Percentiles rank a stretch among this genome's conserved stretches.
phyloP scores from a whole-genome alignment of 2,888 invertebrate species.

The Trachelus troglodyta region DNA sequence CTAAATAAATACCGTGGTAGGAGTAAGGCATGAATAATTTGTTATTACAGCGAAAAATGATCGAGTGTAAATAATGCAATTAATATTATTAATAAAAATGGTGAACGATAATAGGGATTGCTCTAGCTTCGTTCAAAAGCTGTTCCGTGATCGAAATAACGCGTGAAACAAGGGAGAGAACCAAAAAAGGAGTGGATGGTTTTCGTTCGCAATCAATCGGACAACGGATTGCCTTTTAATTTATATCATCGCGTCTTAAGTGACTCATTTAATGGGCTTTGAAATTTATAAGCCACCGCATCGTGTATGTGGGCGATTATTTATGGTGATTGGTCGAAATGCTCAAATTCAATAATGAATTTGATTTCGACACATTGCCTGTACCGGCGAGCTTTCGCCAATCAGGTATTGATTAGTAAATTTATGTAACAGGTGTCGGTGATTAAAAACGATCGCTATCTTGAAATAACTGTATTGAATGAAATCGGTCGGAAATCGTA shows the following conservation, averaged over 20 bases:
- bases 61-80: neutral
- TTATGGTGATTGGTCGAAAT: constrained; percentile 39
- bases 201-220: constrained; percentile 34
- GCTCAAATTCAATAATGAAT: constrained; percentile 36
- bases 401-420: neutral
- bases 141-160: neutral
- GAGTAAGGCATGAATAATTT: neutral
- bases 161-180: neutral
- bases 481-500: neutral
- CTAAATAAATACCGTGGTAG: neutral
- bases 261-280: constrained; percentile 38
- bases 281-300: constrained; percentile 32
- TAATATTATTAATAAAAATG: neutral
- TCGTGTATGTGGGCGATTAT: constrained; percentile 45
- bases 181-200: constrained; percentile 16
- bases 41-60: neutral
- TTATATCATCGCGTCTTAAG: constrained; percentile 48
- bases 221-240: constrained; percentile 34
- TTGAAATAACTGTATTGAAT: neutral
- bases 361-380: constrained; percentile 32
- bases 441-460: neutral
- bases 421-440: neutral
- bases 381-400: neutral
- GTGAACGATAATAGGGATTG: neutral
- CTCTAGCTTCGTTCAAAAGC: neutral